Evolutionary conservation across 1,140 invertebrate species (phyloP), one percentile per base, ranked within the genome.

Genomic region (Eulimnadia texana): DNA sequence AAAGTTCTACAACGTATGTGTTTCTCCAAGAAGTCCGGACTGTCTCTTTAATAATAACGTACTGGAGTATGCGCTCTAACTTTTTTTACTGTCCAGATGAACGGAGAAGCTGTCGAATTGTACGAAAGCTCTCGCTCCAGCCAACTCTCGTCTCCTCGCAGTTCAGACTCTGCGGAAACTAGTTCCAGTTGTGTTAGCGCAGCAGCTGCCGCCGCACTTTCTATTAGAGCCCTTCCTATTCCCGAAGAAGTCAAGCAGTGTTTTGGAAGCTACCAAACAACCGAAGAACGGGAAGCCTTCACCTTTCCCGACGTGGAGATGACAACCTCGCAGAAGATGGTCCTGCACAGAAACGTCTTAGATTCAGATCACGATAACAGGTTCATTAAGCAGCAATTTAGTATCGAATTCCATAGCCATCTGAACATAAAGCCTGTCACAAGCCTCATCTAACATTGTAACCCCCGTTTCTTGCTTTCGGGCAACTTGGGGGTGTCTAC

Each of bases 131-230:
- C 60, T 13, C 59, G 63, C 20, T 64, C 53, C 42, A 66, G 58
- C 53, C 63, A 64, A 9, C 56, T 66, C 20, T 67, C 66, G 25
- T 67, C 66, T 27, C 66, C 67, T 22, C 66, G 58, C 29, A 67
- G 66, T 59, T 65, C 65, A 23, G 65, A 66, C 23, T 67, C 67
- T 11, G 58, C 27, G n/a, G 65, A 63, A 28, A 50, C 64, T n/a
- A 51, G 16, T 1, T 61, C 60, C 51, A 28, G 51, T 27, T 28
- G 60, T 20, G 33, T 33, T 10, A 20, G 25, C 11, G 22, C 28
- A 10, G 11, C 28, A 10, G 33, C 27, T 6, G 55, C 55, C 22
- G 55, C 55, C 1, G 55, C 55, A 13, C 33, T 57, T 13, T 57
- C 23, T 27, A 53, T 65, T 33, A 64, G 66, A 25, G 42, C 65